phyloP scores from a whole-genome alignment of 2,797 vertebrate species.

The Alosa sapidissima region DNA sequence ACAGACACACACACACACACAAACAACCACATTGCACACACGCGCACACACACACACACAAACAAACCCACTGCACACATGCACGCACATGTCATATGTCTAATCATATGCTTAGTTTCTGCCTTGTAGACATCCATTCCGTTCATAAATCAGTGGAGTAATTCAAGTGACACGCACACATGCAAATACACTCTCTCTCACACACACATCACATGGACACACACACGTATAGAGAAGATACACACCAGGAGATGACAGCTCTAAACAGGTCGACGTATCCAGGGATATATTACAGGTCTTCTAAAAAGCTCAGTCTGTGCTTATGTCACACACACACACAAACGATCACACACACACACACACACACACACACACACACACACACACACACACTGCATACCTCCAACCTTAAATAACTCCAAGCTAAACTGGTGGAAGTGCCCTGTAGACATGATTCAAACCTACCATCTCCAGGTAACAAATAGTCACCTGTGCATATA shows the following conservation, averaged over 20 bases:
- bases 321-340: neutral
- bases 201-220: neutral
- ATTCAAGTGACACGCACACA: neutral
- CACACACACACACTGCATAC: neutral
- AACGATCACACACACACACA: no score
- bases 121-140: neutral
- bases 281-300: neutral
- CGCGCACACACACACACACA: neutral
- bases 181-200: no score
- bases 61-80: neutral
- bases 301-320: neutral
- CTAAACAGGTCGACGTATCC: neutral
- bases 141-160: neutral
- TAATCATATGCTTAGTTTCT: neutral
- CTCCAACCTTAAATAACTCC: neutral
- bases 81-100: neutral
- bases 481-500: neutral
- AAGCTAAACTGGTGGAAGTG: neutral
- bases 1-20: neutral
- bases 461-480: neutral
- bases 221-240: neutral
- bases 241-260: conserved; percentile 2
- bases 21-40: neutral
- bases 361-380: no score
- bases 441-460: neutral